Evolutionary conservation across 1,140 invertebrate species (phyloP).

Genomic region (Araneus ventricosus): DNA sequence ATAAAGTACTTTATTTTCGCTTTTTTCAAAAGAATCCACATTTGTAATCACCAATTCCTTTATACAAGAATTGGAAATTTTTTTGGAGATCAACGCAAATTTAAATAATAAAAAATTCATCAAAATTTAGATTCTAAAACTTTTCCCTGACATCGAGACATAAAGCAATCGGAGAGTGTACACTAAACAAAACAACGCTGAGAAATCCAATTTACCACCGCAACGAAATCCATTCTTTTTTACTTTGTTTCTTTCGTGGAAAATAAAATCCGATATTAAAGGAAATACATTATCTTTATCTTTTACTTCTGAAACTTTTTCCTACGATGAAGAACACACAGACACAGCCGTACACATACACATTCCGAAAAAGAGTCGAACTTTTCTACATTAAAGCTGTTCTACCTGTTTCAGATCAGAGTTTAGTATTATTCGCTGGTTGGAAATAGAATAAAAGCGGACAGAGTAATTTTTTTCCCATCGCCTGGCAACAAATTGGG

Average conservation of each 20-base stretch:
- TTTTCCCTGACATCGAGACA: neutral
- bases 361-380: neutral
- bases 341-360: neutral
- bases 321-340: neutral
- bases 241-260: too few species aligned
- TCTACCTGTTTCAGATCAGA: constrained; percentile 21
- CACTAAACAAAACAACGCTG: neutral
- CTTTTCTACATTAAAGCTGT: neutral
- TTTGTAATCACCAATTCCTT: too few species aligned
- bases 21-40: too few species aligned
- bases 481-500: constrained; percentile 35
- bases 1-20: too few species aligned
- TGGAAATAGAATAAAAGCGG: constrained; percentile 6
- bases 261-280: neutral
- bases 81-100: too few species aligned
- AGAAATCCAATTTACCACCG: neutral
- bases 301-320: neutral
- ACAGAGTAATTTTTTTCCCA: neutral
- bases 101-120: neutral
- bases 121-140: neutral
- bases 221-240: neutral
- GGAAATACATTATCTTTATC: neutral
- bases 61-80: too few species aligned
- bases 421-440: constrained; percentile 8
- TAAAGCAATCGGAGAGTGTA: neutral